Percentiles rank a stretch among this genome's conserved stretches.
Conservation (phyloP, 2,113 vertebrate species). For the Paracanthobrama guichenoti region DNA sequence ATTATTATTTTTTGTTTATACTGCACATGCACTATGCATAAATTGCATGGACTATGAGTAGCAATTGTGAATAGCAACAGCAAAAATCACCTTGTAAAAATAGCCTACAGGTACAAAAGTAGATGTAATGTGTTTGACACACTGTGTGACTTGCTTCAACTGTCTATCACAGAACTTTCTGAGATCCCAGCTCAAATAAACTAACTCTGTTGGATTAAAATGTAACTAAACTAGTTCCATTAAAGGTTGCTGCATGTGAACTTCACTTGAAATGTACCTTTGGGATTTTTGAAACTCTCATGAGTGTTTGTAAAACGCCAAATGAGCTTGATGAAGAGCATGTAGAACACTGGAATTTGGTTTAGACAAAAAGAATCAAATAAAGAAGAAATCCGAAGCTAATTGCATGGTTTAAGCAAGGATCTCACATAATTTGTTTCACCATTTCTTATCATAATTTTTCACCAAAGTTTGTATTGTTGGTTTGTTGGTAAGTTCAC, state of each 20-base stretch:
- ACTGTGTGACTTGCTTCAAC: background rate
- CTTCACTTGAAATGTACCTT: constrained; percentile 29
- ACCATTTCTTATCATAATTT: background rate
- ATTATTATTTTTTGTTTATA: background rate
- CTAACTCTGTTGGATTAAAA: constrained; percentile 16
- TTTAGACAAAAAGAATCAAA: background rate
- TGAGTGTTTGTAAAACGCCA: background rate
- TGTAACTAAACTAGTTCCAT: constrained; percentile 29
- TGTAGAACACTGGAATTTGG: background rate
- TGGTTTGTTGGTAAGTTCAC: background rate
- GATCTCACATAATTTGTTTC: background rate
- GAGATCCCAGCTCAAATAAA: background rate
- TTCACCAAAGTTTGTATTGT: background rate
- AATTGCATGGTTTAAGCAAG: background rate
- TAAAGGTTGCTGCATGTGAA: background rate
- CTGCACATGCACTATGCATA: background rate
- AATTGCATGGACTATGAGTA: background rate
- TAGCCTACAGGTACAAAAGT: background rate
- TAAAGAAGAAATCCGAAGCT: too few species aligned
- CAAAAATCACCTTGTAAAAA: constrained; percentile 1
- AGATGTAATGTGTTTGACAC: constrained; percentile 13
- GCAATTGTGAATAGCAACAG: background rate
- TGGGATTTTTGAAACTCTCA: background rate
- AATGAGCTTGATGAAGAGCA: background rate
- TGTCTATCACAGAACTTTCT: background rate